A percentile compares a stretch with the other conserved stretches of the same genome.
These are phyloP conservation scores for Coturnix japonica DNA, from an alignment of 2,113 vertebrate species.

Conservation along the genomic window DNA sequence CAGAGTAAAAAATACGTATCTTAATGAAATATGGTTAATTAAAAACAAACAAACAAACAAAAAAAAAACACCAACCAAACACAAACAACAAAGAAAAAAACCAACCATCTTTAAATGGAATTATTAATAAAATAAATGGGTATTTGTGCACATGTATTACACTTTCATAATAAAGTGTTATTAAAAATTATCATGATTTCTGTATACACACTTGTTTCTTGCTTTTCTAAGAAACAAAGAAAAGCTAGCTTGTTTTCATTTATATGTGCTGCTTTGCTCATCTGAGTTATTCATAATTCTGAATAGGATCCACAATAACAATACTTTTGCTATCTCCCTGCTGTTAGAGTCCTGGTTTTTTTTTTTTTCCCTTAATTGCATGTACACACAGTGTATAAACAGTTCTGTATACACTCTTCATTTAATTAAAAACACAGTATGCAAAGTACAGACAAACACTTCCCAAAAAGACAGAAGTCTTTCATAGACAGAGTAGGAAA, in stretches of 20 bases:
- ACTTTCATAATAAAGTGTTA: background rate
- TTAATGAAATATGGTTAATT: constrained; percentile 6
- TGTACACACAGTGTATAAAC: background rate
- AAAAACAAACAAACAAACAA: background rate
- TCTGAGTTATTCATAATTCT: constrained; percentile 17
- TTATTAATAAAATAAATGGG: background rate
- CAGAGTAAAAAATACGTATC: background rate
- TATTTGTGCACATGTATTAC: background rate
- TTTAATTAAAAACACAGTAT: constrained; percentile 47
- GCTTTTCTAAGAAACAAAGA: background rate
- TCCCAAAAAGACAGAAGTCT: background rate
- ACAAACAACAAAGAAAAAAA: too few relatives aligned
- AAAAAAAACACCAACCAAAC: background rate
- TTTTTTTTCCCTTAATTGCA: constrained; percentile 10
- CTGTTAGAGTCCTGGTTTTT: background rate
- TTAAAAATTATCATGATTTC: background rate
- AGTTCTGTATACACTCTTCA: background rate
- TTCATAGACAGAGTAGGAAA: background rate
- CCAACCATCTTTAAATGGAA: background rate
- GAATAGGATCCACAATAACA: constrained; percentile 35
- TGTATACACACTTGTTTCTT: background rate
- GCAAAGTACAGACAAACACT: background rate
- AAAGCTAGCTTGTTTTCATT: constrained; percentile 11
- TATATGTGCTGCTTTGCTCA: background rate
- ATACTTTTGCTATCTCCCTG: constrained; percentile 28